Conservation (phyloP, 2,113 vertebrate species). For the Pelmatolapia mariae region DNA sequence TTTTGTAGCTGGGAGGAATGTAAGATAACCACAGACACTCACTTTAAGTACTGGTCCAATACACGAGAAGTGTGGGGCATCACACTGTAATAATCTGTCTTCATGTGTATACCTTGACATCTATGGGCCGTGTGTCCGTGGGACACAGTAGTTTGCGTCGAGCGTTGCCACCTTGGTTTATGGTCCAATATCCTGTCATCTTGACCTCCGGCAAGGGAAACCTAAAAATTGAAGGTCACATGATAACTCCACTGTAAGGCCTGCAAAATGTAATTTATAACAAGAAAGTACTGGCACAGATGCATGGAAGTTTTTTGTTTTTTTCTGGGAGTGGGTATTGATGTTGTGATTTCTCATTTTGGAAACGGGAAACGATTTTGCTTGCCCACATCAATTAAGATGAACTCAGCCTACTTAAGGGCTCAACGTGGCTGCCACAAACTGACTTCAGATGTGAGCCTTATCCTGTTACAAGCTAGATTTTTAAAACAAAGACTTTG, state of each 20-base stretch:
- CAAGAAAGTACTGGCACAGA: background rate
- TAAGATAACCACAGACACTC: background rate
- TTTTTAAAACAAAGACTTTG: background rate
- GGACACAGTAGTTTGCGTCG: conserved; percentile 83
- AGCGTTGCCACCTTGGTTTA: conserved; percentile 67
- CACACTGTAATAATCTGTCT: background rate
- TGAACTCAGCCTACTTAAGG: background rate
- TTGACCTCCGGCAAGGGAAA: conserved; percentile 83
- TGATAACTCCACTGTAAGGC: background rate
- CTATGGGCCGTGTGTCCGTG: conserved; percentile 78
- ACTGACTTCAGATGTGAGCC: background rate
- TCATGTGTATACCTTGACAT: conserved; percentile 78
- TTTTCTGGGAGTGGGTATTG: background rate
- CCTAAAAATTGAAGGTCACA: conserved; percentile 62
- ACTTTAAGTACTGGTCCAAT: background rate
- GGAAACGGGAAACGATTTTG: background rate
- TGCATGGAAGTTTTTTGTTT: background rate
- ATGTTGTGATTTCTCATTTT: background rate
- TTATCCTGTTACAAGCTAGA: background rate
- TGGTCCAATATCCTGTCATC: conserved; percentile 89
- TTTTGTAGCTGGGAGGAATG: background rate
- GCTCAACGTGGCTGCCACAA: background rate
- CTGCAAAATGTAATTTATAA: background rate
- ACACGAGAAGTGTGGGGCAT: background rate
- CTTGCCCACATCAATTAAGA: background rate